Evolutionary conservation across 2,113 vertebrate species (phyloP).

Genomic region (Mus spicilegus): DNA sequence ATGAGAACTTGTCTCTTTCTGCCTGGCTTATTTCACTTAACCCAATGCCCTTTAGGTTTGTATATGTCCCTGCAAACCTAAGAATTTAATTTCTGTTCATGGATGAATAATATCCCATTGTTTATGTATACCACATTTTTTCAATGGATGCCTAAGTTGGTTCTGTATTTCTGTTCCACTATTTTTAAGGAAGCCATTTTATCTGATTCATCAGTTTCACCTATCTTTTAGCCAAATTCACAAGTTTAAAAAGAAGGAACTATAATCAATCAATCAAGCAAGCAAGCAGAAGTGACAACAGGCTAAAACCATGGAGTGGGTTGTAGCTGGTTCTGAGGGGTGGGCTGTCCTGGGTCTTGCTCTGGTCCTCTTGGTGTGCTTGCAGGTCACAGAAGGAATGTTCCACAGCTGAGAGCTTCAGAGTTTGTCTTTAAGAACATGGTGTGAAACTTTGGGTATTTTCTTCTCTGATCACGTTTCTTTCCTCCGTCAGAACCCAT

Average conservation of each 20-base stretch:
- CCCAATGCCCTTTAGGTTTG: neutral
- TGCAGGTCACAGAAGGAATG: neutral
- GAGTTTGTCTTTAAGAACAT: constrained; percentile 44
- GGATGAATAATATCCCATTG: neutral
- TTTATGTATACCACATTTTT: neutral
- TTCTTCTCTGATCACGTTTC: neutral
- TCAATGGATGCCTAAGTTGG: neutral
- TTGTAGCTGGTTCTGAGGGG: neutral
- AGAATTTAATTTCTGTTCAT: neutral
- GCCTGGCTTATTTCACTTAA: neutral
- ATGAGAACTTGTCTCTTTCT: neutral
- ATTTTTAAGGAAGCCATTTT: constrained; percentile 4
- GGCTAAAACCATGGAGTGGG: constrained; percentile 11
- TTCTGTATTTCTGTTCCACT: neutral
- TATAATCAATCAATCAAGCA: neutral
- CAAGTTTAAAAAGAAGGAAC: neutral
- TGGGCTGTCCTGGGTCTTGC: neutral
- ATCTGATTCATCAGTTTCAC: neutral
- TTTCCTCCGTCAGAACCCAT: neutral
- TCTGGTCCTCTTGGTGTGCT: neutral
- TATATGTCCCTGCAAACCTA: neutral
- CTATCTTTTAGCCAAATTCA: neutral
- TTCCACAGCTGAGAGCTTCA: constrained; percentile 1
- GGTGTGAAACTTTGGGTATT: neutral
- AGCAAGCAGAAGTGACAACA: neutral